Percentiles rank a stretch among this genome's conserved stretches.
Conservation (phyloP, 2,888 invertebrate species). For the Hypercompe scribonia region DNA sequence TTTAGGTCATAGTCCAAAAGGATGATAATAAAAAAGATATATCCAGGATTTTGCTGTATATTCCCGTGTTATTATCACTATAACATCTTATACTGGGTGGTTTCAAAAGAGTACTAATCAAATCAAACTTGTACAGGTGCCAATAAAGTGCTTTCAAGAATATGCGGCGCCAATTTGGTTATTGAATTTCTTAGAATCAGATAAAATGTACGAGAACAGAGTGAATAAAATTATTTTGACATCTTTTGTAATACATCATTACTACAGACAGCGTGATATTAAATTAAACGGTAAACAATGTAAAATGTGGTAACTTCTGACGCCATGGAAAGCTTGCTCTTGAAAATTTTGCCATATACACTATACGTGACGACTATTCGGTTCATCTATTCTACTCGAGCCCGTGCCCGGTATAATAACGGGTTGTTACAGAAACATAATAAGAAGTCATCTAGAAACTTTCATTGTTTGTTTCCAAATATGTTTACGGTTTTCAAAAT, state of each 20-base stretch:
- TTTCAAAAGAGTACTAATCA: not conserved
- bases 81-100: not conserved
- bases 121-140: slow-evolving; percentile 9
- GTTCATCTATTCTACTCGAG: no score
- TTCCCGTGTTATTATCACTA: not conserved
- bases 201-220: not conserved
- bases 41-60: not conserved
- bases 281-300: no score
- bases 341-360: not conserved
- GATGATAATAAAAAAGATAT: no score
- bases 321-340: not conserved
- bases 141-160: slow-evolving; percentile 6
- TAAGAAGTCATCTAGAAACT: no score
- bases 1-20: not conserved
- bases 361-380: no score
- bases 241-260: not conserved
- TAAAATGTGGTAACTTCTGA: no score
- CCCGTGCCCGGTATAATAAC: no score
- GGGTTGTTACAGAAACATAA: no score
- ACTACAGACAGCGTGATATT: not conserved
- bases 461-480: no score
- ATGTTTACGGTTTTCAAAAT: no score
- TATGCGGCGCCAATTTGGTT: slow-evolving; percentile 1
- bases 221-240: not conserved
- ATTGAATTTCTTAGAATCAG: not conserved